A percentile compares a stretch with the other conserved stretches of the same genome.
phyloP scores from a whole-genome alignment of 2,888 invertebrate genomes.

The Agapostemon virescens region DNA sequence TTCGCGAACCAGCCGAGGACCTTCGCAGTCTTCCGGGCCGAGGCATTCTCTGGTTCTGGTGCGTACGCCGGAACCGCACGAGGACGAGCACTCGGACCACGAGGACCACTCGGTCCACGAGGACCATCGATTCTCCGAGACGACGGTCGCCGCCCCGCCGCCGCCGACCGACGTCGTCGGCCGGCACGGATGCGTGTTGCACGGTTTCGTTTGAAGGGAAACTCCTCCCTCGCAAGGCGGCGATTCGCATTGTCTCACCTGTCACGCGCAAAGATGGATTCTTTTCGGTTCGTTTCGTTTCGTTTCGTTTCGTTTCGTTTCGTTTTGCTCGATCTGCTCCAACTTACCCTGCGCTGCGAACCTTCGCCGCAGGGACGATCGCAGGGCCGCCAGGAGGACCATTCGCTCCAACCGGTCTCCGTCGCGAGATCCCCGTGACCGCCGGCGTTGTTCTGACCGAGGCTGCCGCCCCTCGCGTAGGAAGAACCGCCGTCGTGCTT shows the following conservation, averaged over 20 bases:
- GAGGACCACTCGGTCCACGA: slow-evolving; percentile 94
- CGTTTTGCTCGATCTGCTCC: not conserved
- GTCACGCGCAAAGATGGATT: not conserved
- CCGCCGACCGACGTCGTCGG: not conserved
- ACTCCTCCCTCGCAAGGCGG: slow-evolving; percentile 81
- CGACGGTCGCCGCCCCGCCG: not conserved
- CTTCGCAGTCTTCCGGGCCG: slow-evolving; percentile 82
- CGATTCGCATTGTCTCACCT: slow-evolving; percentile 82
- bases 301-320: not conserved
- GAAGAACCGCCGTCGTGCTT: slow-evolving; percentile 85
- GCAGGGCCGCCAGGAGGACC: slow-evolving; percentile 86
- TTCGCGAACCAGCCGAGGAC: slow-evolving; percentile 85
- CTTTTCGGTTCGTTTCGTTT: not conserved
- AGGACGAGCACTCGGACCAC: slow-evolving; percentile 89
- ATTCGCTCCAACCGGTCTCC: slow-evolving; percentile 82
- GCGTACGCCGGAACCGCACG: slow-evolving; percentile 87
- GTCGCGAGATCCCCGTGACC: slow-evolving; percentile 58
- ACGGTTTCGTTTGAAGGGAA: slow-evolving; percentile 84
- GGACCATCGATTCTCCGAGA: slow-evolving; percentile 85
- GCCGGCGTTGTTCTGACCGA: slow-evolving; percentile 62
- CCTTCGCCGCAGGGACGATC: slow-evolving; percentile 86
- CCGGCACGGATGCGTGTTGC: slow-evolving; percentile 87
- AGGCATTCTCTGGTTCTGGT: slow-evolving; percentile 86
- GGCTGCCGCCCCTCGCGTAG: slow-evolving; percentile 82
- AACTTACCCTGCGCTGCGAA: slow-evolving; percentile 84